Base-by-base conservation (phyloP, 2,113 vertebrate species). In the Puma concolor region DNA sequence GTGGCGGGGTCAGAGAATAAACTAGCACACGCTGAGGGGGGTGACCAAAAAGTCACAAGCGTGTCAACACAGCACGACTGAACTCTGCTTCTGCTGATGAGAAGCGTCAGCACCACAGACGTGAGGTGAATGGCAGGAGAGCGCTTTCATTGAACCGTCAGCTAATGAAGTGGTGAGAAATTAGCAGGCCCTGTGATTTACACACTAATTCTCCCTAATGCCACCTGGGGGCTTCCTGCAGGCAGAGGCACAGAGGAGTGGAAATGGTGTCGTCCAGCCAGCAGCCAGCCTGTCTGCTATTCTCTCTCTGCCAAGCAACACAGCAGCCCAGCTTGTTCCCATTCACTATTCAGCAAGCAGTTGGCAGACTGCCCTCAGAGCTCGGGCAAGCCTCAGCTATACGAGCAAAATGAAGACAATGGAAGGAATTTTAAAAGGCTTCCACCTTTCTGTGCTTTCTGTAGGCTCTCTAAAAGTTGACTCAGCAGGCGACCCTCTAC, bases 81-180 rank as follows among this genome's bases (percentile, higher is more conserved):
- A 91, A 76, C 85, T 54, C 84, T 17, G 69, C 64, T 60, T 80
- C 63, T 3, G 10, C 50, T 66, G 95, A 79, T 69, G 57, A 63
- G 92, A 31, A 7, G 80, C 7, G 0, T 67, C 71, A 44, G 67
- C 0, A 5, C 84, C 38, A 5, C 38, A 16, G 60, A 33, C 31
- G 0, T 17, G 91, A 86, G 67, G 83, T n/a, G 86, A 86, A 67
- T 41, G 91, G n/a, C 64, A 29, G 86, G 36, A 38, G 82, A 21
- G 80, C 36, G 16, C 54, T n/a, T 82, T 44, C 96, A 77, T 16
- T 23, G 66, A 94, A 64, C 94, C 41, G 54, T 27, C 93, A 71
- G 50, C 86, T 94, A 95, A 97, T 72, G 92, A 97, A 94, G 94
- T 88, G 90, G 71, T 80, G 84, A 95, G 80, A 91, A 95, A 92